Evolutionary conservation across 2,888 invertebrate species (phyloP).

Genomic region (Hybos culiciformis): DNA sequence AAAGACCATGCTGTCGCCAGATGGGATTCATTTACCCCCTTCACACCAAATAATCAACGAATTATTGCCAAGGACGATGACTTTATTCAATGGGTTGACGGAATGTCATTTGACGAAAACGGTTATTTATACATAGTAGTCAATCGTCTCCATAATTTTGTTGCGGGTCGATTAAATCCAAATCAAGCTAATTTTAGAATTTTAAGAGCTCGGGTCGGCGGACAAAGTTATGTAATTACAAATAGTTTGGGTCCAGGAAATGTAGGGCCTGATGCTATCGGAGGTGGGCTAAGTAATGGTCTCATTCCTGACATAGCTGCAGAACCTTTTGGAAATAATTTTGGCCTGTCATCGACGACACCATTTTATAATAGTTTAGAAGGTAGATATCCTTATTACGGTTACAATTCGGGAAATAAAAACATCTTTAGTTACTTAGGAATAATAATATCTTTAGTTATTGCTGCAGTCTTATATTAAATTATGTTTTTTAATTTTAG

Average conservation of each 20-base stretch:
- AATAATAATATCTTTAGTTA: neutral
- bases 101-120: conserved; percentile 44
- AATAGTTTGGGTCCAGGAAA: conserved; percentile 18
- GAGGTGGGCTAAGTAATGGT: conserved; percentile 16
- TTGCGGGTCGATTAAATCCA: conserved; percentile 44
- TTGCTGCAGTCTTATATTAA: conserved; percentile 1
- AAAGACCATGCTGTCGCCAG: conserved; percentile 53
- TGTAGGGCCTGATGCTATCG: conserved; percentile 14
- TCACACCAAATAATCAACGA: conserved; percentile 42
- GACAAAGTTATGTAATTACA: conserved; percentile 49
- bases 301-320: conserved; percentile 10
- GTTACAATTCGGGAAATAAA: neutral
- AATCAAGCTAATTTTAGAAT: conserved; percentile 53
- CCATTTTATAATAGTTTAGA: conserved; percentile 18
- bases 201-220: conserved; percentile 44
- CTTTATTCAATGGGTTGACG: conserved; percentile 59
- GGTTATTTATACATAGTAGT: conserved; percentile 53
- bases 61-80: conserved; percentile 52
- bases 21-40: conserved; percentile 51
- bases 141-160: conserved; percentile 53
- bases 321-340: neutral
- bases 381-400: conserved; percentile 13
- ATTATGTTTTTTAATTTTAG: neutral
- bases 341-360: conserved; percentile 17
- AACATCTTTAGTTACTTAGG: neutral